Conservation (phyloP, 2,888 invertebrate genomes). For the Tanytarsus gracilentus region DNA sequence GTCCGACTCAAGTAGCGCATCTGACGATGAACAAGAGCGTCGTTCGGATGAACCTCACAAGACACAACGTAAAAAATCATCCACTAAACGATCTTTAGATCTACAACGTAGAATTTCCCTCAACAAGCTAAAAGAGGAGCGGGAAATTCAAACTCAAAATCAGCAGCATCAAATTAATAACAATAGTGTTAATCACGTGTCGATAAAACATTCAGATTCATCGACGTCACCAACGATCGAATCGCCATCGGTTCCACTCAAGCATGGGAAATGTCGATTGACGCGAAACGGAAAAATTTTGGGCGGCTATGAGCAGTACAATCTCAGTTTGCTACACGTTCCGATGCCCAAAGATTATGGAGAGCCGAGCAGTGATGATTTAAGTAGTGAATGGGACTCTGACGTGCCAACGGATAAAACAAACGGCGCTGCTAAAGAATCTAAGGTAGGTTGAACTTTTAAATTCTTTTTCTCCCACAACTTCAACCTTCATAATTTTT, state of each 20-base stretch:
- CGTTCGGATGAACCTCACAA: neutral
- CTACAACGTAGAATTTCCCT: conserved; percentile 20
- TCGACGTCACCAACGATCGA: conserved; percentile 10
- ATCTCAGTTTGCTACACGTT: conserved; percentile 59
- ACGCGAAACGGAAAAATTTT: conserved; percentile 45
- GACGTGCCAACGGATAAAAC: conserved; percentile 55
- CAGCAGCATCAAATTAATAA: neutral
- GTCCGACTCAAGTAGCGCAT: conserved; percentile 34
- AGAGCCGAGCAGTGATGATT: conserved; percentile 83
- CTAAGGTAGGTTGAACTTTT: conserved; percentile 15
- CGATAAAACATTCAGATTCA: conserved; percentile 12
- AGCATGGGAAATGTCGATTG: neutral
- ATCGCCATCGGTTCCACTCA: conserved; percentile 29
- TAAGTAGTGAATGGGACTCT: conserved; percentile 87
- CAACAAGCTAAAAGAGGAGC: conserved; percentile 16
- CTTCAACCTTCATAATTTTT: too few species aligned
- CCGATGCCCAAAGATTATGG: conserved; percentile 71
- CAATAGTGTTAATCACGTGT: conserved; percentile 17
- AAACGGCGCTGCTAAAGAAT: conserved; percentile 16
- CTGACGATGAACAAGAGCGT: conserved; percentile 34
- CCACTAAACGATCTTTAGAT: conserved; percentile 16
- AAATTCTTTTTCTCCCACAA: too few species aligned
- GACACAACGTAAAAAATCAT: conserved; percentile 23
- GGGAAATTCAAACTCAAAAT: neutral
- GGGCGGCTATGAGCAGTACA: conserved; percentile 62